Conservation (phyloP, 2,113 vertebrate species). For the Tychaedon coryphoeus region DNA sequence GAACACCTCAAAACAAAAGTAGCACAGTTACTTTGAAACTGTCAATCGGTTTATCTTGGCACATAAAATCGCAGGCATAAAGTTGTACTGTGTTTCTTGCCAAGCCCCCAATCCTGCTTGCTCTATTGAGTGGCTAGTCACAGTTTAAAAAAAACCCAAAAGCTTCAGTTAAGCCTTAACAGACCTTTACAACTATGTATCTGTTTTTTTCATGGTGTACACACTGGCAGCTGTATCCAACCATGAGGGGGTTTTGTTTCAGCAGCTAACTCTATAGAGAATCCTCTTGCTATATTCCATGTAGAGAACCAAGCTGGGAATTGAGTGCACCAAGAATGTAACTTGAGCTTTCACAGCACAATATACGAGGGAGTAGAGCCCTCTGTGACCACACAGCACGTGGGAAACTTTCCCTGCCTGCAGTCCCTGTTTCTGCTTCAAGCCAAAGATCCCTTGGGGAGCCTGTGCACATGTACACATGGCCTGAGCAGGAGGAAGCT, state of each 20-base stretch:
- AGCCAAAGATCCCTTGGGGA: neutral
- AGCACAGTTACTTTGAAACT: neutral
- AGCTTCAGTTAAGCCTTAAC: neutral
- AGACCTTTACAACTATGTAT: neutral
- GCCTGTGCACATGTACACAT: too few species aligned
- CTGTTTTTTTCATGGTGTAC: neutral
- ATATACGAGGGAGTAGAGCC: neutral
- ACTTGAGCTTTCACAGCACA: neutral
- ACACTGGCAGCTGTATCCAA: neutral
- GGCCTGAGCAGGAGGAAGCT: neutral
- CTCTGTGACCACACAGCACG: fast-evolving
- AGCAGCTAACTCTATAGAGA: neutral
- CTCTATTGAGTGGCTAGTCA: neutral
- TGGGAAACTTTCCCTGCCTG: neutral
- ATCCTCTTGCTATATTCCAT: fast-evolving
- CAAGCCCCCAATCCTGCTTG: neutral
- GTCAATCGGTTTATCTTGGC: neutral
- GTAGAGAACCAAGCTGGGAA: neutral
- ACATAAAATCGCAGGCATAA: neutral
- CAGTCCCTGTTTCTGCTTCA: neutral
- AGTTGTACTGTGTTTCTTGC: neutral
- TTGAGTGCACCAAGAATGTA: neutral
- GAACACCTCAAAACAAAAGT: neutral
- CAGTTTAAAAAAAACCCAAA: neutral
- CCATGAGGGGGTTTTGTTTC: neutral